Evolutionary conservation across 2,888 invertebrate species (phyloP), one percentile per base, ranked within the genome.

Genomic region (Lasioglossum zephyrum): DNA sequence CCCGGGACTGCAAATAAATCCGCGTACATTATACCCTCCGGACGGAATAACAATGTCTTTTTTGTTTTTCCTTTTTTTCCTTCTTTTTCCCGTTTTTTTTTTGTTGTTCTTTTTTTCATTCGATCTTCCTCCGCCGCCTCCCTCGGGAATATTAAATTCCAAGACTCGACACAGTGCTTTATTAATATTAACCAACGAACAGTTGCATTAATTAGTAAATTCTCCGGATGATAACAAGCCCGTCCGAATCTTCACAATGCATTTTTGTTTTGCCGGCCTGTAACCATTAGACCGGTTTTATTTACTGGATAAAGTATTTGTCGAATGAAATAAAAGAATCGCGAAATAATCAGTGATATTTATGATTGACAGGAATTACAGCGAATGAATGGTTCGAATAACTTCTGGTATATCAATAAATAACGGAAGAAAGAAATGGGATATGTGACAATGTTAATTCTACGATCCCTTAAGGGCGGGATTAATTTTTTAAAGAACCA

Each of bases 1-100:
- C 74, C 69, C 9, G n/a, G 53, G 39, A 31, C 66, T 60, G 69
- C 53, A 75, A 78, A 85, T 44, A 79, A 77, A 70, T 77, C 31
- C 81, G n/a, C 60, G 22, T 13, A 63, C 73, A 76, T 86, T 82
- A 73, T 41, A 69, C n/a, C 11, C 69, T 22, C 22, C 69, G 36
- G n/a, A 69, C 36, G 11, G 39, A 69, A 69, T 69, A 69, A 69
- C 69, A 69, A 69, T 69, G 39, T 39, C 69, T n/a, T 66, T 66
- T 66, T 36, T 36, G 36, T 36, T 31, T 39, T 22, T n/a, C 22
- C 18, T n/a, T 69, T 36, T 39, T 41, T 2, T 1, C 36, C 11
- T 69, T 5, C 2, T 26, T 26, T 8, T 0, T n/a, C 11, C 18
- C 39, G 31, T 39, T 9, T 16, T 22, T 36, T 22, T 18, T 49